Evolutionary conservation across 37 sponge, comb jelly and placozoan species (phyloP).

Genomic region (Ephydatia muelleri): DNA sequence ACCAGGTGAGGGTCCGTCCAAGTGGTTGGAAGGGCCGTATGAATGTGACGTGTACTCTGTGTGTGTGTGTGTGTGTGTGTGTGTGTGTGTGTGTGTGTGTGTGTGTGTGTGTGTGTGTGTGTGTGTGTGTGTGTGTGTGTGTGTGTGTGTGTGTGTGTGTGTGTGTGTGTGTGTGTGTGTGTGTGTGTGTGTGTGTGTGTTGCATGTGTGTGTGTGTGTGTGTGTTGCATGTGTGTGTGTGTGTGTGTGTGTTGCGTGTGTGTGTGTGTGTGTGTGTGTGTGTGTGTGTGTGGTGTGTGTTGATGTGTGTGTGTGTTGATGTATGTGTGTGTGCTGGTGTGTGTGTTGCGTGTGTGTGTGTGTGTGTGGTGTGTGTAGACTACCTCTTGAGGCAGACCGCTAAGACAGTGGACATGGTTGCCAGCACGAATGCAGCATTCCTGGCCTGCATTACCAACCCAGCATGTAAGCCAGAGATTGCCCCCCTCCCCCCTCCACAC

Average conservation of each 20-base stretch:
- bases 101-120: background rate
- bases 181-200: too few species aligned
- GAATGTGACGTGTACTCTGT: background rate
- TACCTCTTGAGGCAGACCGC: conserved; percentile 41
- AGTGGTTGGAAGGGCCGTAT: background rate
- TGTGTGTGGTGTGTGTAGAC: conserved; percentile 3
- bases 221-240: background rate
- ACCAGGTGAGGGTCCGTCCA: conserved; percentile 35
- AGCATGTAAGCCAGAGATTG: conserved; percentile 14
- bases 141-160: background rate
- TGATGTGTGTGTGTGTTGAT: too few species aligned
- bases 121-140: conserved; percentile 5
- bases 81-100: background rate
- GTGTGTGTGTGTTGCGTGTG: background rate
- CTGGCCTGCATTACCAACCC: conserved; percentile 47
- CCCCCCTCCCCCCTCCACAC: background rate
- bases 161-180: conserved; percentile 5
- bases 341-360: background rate
- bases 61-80: background rate
- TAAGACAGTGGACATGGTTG: conserved; percentile 28
- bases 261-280: background rate
- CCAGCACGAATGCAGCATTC: conserved; percentile 25
- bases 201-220: background rate
- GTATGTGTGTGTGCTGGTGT: background rate
- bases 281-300: too few species aligned